phyloP scores from a whole-genome alignment of 2,113 vertebrate species.

The Poecile atricapillus region DNA sequence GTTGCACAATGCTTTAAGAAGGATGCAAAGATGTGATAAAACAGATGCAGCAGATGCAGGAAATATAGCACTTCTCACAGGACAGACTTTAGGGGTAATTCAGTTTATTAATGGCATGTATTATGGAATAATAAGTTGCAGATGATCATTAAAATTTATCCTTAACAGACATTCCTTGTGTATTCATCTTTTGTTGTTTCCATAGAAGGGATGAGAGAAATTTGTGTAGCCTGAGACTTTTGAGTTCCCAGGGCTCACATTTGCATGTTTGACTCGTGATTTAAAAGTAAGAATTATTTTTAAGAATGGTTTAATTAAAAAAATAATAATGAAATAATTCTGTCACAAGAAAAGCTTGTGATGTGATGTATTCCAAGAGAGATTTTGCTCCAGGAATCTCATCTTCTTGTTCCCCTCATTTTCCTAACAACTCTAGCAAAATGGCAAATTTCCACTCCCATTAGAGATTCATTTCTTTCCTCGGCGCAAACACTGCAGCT shows the following conservation, averaged over 20 bases:
- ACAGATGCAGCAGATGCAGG: slow-evolving; percentile 60
- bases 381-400: neutral
- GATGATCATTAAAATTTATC: slow-evolving; percentile 67
- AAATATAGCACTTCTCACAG: slow-evolving; percentile 40
- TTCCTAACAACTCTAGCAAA: neutral
- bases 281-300: slow-evolving; percentile 53
- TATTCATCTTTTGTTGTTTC: slow-evolving; percentile 59
- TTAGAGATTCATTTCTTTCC: neutral
- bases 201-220: slow-evolving; percentile 34
- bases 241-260: slow-evolving; percentile 19
- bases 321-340: slow-evolving; percentile 43
- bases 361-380: neutral
- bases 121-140: slow-evolving; percentile 68
- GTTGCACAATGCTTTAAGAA: neutral
- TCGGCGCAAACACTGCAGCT: neutral
- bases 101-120: slow-evolving; percentile 62
- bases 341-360: neutral
- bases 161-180: slow-evolving; percentile 60
- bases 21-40: slow-evolving; percentile 52
- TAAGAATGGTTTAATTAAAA: slow-evolving; percentile 21
- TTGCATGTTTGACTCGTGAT: slow-evolving; percentile 47
- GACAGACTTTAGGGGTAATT: slow-evolving; percentile 60
- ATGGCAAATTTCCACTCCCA: neutral
- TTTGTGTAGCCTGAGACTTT: slow-evolving; percentile 27
- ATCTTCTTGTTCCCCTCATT: neutral